Conservation (phyloP, 2,113 vertebrate species). For the Mus pahari region DNA sequence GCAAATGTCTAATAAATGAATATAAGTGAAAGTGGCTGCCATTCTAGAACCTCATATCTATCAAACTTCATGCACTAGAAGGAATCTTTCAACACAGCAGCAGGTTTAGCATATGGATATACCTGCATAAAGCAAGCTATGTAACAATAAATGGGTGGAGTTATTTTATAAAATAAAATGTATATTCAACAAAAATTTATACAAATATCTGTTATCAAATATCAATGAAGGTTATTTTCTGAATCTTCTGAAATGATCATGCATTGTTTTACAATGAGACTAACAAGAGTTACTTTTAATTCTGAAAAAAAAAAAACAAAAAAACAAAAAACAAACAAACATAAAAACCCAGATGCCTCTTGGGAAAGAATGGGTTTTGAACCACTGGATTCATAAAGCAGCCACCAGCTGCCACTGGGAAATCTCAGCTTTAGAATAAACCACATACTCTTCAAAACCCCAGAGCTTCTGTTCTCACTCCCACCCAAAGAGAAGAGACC, state of each 20-base stretch:
- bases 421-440: constrained; percentile 55
- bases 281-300: constrained; percentile 58
- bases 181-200: neutral
- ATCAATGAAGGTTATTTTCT: neutral
- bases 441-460: constrained; percentile 4
- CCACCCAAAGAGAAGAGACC: constrained; percentile 6
- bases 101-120: neutral
- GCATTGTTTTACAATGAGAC: constrained; percentile 42
- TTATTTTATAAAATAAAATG: constrained; percentile 26
- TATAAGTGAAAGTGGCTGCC: constrained; percentile 5
- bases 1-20: neutral
- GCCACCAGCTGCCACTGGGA: constrained; percentile 64
- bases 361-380: constrained; percentile 63
- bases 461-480: neutral
- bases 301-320: neutral
- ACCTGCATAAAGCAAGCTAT: neutral
- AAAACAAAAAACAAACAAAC: neutral
- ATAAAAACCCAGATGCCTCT: constrained; percentile 28
- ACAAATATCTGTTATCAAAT: neutral
- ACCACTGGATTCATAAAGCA: constrained; percentile 59
- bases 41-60: neutral
- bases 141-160: neutral
- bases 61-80: neutral
- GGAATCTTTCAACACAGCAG: neutral
- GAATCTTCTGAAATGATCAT: constrained; percentile 35